phyloP scores from a whole-genome alignment of 2,797 vertebrate genomes.

The Hybognathus amarus region DNA sequence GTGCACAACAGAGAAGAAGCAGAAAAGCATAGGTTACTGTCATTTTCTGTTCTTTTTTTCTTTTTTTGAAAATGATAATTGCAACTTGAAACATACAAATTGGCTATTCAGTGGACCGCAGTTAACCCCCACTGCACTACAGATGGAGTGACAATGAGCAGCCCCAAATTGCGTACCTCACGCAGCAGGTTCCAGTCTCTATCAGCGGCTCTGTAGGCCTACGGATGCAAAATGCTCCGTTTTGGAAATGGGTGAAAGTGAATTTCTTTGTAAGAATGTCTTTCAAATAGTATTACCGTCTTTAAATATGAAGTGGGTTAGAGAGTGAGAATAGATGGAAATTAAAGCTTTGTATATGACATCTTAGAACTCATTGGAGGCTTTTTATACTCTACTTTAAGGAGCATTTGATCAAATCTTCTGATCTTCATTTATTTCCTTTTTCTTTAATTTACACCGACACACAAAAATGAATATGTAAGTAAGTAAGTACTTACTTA shows the following conservation, averaged over 20 bases:
- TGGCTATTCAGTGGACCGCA: conserved; percentile 36
- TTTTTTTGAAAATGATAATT: conserved; percentile 16
- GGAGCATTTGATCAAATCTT: neutral
- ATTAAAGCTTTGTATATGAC: neutral
- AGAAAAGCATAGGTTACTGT: conserved; percentile 14
- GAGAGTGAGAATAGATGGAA: neutral
- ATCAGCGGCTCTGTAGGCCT: conserved; percentile 27
- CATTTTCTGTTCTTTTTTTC: neutral
- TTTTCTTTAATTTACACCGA: conserved; percentile 5
- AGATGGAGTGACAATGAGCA: conserved; percentile 47
- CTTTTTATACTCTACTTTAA: conserved; percentile 8
- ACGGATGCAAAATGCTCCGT: conserved; percentile 8
- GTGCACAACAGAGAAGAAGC: neutral
- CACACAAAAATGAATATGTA: neutral
- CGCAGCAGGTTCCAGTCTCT: conserved; percentile 33
- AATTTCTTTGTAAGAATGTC: conserved; percentile 7
- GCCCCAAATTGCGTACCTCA: conserved; percentile 33
- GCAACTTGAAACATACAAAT: conserved; percentile 45
- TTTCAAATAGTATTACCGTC: conserved; percentile 1
- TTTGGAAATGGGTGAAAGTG: neutral
- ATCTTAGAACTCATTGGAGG: neutral
- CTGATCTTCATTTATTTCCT: neutral
- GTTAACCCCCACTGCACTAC: conserved; percentile 45
- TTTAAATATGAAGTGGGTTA: neutral
- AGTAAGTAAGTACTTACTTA: too few relatives aligned